Evolutionary conservation across 2,797 vertebrate species (phyloP).

Genomic region (Sylvilagus floridanus): DNA sequence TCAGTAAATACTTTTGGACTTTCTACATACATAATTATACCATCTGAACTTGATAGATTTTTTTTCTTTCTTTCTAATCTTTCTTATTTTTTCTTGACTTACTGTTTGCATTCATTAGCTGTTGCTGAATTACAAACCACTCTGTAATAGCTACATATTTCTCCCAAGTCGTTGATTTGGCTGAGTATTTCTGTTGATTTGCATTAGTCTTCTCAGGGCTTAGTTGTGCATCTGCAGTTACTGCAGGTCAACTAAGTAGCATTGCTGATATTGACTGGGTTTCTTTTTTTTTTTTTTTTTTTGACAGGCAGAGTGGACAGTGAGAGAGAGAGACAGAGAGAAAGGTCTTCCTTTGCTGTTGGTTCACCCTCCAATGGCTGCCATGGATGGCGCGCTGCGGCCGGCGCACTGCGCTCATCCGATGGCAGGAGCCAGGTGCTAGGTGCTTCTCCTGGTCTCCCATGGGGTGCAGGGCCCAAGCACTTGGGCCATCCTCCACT

Average conservation of each 20-base stretch:
- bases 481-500: too few relatives aligned
- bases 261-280: background rate
- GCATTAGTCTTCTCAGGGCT: background rate
- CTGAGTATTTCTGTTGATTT: slow-evolving; percentile 43
- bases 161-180: background rate
- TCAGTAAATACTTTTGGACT: slow-evolving; percentile 12
- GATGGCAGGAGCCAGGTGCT: too few relatives aligned
- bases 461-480: too few relatives aligned
- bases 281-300: too few relatives aligned
- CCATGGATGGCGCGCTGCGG: too few relatives aligned
- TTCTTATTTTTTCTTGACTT: background rate
- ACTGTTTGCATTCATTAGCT: background rate
- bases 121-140: background rate
- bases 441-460: too few relatives aligned
- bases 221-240: slow-evolving; percentile 23
- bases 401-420: too few relatives aligned
- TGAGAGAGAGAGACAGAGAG: too few relatives aligned
- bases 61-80: slow-evolving; percentile 36
- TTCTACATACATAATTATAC: background rate
- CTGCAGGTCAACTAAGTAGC: background rate
- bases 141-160: slow-evolving; percentile 28
- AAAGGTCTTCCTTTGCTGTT: too few relatives aligned
- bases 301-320: too few relatives aligned
- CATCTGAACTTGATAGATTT: background rate
- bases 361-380: too few relatives aligned